Percentiles rank a stretch among this genome's conserved stretches.
phyloP scores from a whole-genome alignment of 2,113 vertebrate genomes.

The Pteronura brasiliensis region DNA sequence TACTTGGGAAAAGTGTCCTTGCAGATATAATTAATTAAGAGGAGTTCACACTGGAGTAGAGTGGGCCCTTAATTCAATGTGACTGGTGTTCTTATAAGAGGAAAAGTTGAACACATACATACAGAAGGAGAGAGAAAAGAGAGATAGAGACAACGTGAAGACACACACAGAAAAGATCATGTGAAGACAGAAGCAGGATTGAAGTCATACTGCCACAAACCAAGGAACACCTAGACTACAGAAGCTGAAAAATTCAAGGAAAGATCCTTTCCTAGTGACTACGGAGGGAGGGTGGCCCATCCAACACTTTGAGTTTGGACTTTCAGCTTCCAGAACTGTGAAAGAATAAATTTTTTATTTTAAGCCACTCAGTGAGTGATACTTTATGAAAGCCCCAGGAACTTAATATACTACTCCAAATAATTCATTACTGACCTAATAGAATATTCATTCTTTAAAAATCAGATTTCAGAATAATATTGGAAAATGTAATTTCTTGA shows the following conservation, averaged over 20 bases:
- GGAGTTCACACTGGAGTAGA: neutral
- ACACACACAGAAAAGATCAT: neutral
- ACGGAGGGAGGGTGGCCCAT: fast-evolving
- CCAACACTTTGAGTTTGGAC: neutral
- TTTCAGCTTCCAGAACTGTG: neutral
- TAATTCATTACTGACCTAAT: neutral
- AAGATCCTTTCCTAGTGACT: fast-evolving
- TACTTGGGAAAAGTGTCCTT: neutral
- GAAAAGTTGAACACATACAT: neutral
- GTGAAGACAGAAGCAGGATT: neutral
- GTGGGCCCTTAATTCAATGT: neutral
- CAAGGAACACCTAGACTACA: neutral
- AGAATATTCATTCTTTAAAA: neutral
- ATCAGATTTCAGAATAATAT: neutral
- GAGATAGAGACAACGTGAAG: neutral
- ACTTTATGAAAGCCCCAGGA: neutral
- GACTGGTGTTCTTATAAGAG: too few species aligned
- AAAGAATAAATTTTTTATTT: neutral
- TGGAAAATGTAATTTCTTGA: neutral
- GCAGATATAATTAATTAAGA: neutral
- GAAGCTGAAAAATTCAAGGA: neutral
- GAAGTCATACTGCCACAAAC: neutral
- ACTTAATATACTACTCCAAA: neutral
- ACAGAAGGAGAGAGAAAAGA: neutral
- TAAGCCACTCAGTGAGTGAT: neutral